These are phyloP conservation scores for Cryptus viduatorius DNA, from an alignment of 2,888 invertebrate species.

Conservation along the genomic window DNA sequence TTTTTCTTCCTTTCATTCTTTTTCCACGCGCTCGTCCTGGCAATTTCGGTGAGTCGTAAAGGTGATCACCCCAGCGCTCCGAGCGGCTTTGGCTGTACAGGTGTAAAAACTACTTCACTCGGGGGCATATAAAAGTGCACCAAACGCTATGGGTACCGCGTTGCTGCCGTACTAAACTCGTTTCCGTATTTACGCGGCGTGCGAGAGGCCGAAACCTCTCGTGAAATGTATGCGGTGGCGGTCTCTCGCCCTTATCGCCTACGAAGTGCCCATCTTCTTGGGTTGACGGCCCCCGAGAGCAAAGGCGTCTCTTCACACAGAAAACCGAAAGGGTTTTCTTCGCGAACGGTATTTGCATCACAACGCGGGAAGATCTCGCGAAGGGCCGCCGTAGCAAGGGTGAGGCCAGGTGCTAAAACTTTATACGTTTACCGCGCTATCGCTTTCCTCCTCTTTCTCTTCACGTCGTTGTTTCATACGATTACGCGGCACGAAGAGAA, in stretches of 20 bases:
- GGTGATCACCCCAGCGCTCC: conserved; percentile 52
- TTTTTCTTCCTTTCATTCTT: conserved; percentile 14
- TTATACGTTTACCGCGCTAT: conserved; percentile 10
- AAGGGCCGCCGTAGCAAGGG: conserved; percentile 50
- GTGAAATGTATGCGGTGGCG: conserved; percentile 56
- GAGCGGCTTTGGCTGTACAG: conserved; percentile 62
- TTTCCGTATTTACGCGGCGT: conserved; percentile 62
- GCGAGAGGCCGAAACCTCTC: conserved; percentile 26
- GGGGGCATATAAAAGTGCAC: conserved; percentile 54
- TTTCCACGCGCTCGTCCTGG: conserved; percentile 49
- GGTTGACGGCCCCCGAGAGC: conserved; percentile 6
- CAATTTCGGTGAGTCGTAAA: conserved; percentile 70
- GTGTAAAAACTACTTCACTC: conserved; percentile 68
- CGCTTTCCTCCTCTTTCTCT: conserved; percentile 42
- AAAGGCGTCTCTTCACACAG: conserved; percentile 13
- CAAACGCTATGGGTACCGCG: conserved; percentile 22
- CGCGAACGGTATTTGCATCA: conserved; percentile 60
- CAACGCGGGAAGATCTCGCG: conserved; percentile 39
- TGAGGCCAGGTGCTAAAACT: conserved; percentile 56
- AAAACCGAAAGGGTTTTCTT: conserved; percentile 40
- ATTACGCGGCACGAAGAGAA: conserved; percentile 33
- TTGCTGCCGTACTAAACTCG: conserved; percentile 53
- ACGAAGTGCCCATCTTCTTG: conserved; percentile 31
- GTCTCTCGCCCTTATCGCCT: conserved; percentile 57
- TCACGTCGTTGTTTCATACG: conserved; percentile 48